Conservation (phyloP, 2,797 vertebrate genomes). For the Kryptopterus vitreolus region DNA sequence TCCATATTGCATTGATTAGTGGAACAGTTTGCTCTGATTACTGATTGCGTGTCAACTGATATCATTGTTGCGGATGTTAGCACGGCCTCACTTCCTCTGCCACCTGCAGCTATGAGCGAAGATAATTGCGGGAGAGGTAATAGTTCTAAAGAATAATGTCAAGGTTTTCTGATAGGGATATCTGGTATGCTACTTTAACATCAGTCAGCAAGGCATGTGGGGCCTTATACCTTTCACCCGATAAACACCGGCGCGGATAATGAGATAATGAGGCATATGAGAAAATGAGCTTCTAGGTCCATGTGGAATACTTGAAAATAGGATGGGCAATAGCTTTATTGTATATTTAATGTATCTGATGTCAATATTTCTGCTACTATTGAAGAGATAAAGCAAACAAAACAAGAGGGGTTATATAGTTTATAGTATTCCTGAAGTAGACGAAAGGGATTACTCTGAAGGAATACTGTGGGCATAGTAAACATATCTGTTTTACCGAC, state of each 20-base stretch:
- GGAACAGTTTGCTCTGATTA: constrained; percentile 79
- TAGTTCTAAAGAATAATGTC: constrained; percentile 59
- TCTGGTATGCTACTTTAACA: constrained; percentile 36
- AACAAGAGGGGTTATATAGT: not conserved
- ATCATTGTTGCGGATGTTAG: constrained; percentile 73
- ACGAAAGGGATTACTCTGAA: not conserved
- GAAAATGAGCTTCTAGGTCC: not conserved
- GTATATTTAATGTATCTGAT: not conserved
- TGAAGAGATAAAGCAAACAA: not conserved
- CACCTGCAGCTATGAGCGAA: constrained; percentile 75
- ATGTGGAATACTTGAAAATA: not conserved
- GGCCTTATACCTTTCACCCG: constrained; percentile 11
- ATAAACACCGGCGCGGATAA: not conserved
- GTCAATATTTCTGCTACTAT: not conserved
- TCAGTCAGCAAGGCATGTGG: constrained; percentile 32
- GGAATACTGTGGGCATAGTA: not conserved
- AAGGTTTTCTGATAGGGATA: constrained; percentile 38
- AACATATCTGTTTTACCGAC: not conserved
- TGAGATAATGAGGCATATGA: not conserved
- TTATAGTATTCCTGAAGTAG: not conserved
- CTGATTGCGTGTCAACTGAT: constrained; percentile 79
- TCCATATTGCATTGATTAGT: constrained; percentile 76
- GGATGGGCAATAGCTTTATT: not conserved
- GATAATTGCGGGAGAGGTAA: constrained; percentile 64
- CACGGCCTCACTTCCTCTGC: constrained; percentile 71